Base-by-base conservation (phyloP, 2,797 vertebrate genomes). In the Sorex maritimensis region DNA sequence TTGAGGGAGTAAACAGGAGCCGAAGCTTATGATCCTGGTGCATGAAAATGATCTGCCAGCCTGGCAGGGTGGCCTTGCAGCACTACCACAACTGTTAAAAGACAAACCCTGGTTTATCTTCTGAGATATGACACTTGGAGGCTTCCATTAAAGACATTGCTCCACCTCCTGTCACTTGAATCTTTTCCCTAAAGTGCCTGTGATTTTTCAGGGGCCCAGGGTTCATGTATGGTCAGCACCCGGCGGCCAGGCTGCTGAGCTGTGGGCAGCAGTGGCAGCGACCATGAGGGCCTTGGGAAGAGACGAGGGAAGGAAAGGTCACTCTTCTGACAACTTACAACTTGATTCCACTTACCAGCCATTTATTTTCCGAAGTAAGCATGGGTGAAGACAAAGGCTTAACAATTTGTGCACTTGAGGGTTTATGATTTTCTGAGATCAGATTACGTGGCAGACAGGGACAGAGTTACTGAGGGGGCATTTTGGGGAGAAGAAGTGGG, bases 351-450 rank as follows among this genome's bases (percentile, higher is more conserved):
- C 88, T 97, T 96, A 96, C 46, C 96, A 95, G 94, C 93, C 94
- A 97, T 96, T 97, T 97, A 94, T 96, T 96, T 97, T 94, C 84
- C 92, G 93, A 96, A 96, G 90, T 94, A 96, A 97, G 73, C 95
- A 95, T 96, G 95, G 88, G 92, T 93, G 91, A 95, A 93, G 95
- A 96, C 95, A 96, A 72, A 96, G 96, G 94, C 94, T 96, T 91
- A 84, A 91, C 91, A 93, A 84, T 92, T 95, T 88, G 89, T 96
- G 91, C 93, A 88, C 92, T 96, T 94, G 89, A 92, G 89, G 92
- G 85, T 91, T 91, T 90, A 94, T 88, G 94, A 93, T 85, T 92
- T 73, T 85, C 81, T 34, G 88, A 95, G 94, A 96, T 95, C 94
- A 90, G 94, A 96, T 96, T 95, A 95, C 94, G 94, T 69, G 93